A percentile compares a stretch with the other conserved stretches of the same genome.
Evolutionary conservation across 2,797 vertebrate species (phyloP).

Genomic region (Poeciliopsis presidionis): DNA sequence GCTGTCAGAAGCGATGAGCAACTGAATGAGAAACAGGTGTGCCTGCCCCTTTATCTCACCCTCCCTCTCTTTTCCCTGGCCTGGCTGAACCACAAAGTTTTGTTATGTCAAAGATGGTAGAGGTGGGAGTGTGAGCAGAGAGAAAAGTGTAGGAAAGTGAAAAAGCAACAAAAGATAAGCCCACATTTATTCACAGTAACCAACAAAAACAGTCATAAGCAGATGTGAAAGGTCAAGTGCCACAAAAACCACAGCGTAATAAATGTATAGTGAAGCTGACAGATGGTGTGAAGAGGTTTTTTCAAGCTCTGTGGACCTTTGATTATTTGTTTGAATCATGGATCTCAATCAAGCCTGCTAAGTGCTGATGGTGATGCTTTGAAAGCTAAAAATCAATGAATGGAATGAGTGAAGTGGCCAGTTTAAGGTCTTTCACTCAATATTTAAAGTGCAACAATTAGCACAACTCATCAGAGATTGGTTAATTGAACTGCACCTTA

Average conservation of each 20-base stretch:
- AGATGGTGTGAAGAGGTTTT: neutral
- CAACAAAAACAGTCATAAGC: conserved; percentile 12
- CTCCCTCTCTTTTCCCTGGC: conserved; percentile 22
- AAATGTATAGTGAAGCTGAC: neutral
- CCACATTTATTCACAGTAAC: conserved; percentile 1
- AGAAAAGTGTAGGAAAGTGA: conserved; percentile 27
- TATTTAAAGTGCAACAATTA: conserved; percentile 27
- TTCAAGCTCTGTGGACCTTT: neutral
- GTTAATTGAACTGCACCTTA: neutral
- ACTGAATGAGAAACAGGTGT: conserved; percentile 82
- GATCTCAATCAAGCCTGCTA: neutral
- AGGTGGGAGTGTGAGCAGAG: conserved; percentile 28
- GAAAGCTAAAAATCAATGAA: conserved; percentile 11
- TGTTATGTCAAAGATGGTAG: conserved; percentile 48
- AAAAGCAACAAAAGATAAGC: conserved; percentile 8
- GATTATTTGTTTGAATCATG: neutral
- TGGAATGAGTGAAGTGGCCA: conserved; percentile 48
- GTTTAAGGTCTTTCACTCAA: conserved; percentile 1
- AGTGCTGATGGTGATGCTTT: conserved; percentile 3
- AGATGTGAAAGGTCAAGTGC: neutral
- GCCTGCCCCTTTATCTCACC: conserved; percentile 55
- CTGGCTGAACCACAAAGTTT: conserved; percentile 39
- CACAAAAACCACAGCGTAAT: neutral
- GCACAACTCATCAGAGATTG: conserved; percentile 1
- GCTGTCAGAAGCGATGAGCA: conserved; percentile 69